These are phyloP conservation scores for Drosophila mettleri DNA, from an alignment of 2,888 invertebrate genomes.

Conservation along the genomic window DNA sequence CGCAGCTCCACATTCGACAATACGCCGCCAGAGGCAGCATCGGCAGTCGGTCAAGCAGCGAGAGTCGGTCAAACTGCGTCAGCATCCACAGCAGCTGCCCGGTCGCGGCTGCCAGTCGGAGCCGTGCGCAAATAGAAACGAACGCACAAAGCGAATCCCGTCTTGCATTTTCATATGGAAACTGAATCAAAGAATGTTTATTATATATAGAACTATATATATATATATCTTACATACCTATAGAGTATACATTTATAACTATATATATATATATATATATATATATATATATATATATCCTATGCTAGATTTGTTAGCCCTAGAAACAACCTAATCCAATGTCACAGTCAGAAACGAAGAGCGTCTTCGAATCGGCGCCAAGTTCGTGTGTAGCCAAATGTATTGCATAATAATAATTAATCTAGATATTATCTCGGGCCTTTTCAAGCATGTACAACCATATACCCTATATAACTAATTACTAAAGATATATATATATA, in stretches of 20 bases:
- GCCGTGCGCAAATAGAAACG: constrained; percentile 59
- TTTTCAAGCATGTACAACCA: constrained; percentile 69
- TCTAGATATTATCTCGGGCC: constrained; percentile 61
- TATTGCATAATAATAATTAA: constrained; percentile 58
- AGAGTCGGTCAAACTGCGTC: not conserved
- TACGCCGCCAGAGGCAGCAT: constrained; percentile 53
- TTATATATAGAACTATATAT: constrained; percentile 30
- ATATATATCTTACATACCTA: constrained; percentile 12
- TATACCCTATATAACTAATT: constrained; percentile 43
- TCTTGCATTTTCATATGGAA: constrained; percentile 50
- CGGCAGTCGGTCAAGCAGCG: not conserved
- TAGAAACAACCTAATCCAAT: constrained; percentile 38
- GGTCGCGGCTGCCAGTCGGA: constrained; percentile 67
- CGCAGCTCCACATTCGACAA: constrained; percentile 85
- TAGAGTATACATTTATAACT: constrained; percentile 36
- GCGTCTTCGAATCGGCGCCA: constrained; percentile 40
- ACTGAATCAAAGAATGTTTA: constrained; percentile 61
- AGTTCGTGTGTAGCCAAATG: constrained; percentile 75
- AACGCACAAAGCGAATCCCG: constrained; percentile 30
- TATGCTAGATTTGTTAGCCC: constrained; percentile 35
- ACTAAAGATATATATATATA: constrained; percentile 39
- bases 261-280: constrained; percentile 44
- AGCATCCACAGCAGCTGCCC: constrained; percentile 9
- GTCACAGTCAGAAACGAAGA: constrained; percentile 61
- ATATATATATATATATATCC: constrained; percentile 39